Percentiles rank a stretch among this genome's conserved stretches.
Conservation (phyloP, 2,113 vertebrate species). For the Lycocorax pyrrhopterus region DNA sequence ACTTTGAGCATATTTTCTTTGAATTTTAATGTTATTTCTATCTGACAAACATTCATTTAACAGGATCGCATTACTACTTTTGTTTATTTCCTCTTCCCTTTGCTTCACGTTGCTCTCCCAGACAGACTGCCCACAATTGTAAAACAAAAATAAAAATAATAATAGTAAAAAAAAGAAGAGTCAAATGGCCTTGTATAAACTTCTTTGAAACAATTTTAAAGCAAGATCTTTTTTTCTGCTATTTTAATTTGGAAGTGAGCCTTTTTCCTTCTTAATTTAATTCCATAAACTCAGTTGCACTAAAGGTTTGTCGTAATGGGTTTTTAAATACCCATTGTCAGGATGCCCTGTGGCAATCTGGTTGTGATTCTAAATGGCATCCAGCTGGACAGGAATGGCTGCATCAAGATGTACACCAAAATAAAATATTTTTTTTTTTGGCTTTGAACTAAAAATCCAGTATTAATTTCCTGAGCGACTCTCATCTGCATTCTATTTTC, state of each 20-base stretch:
- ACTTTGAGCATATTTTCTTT: not conserved
- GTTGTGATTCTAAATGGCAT: not conserved
- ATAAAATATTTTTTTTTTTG: not conserved
- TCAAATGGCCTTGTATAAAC: not conserved
- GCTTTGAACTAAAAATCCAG: not conserved
- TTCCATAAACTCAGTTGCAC: not conserved
- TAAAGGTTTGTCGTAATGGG: not conserved
- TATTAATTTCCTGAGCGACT: not conserved
- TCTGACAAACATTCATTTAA: not conserved
- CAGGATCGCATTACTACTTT: not conserved
- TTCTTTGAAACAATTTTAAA: not conserved
- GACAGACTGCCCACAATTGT: fast-evolving
- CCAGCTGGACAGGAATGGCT: conserved; percentile 19
- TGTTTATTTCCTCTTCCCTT: not conserved
- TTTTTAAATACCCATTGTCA: conserved; percentile 30
- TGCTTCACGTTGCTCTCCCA: fast-evolving
- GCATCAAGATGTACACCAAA: not conserved
- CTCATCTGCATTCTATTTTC: not conserved
- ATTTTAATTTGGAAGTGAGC: conserved; percentile 13
- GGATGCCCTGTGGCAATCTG: not conserved
- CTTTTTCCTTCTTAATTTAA: not conserved
- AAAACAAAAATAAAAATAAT: not conserved
- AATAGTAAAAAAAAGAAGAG: not conserved
- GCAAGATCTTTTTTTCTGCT: not conserved
- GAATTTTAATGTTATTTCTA: not conserved